Conservation (phyloP, 1,140 invertebrate species). For the Sminthurinus signatus region DNA sequence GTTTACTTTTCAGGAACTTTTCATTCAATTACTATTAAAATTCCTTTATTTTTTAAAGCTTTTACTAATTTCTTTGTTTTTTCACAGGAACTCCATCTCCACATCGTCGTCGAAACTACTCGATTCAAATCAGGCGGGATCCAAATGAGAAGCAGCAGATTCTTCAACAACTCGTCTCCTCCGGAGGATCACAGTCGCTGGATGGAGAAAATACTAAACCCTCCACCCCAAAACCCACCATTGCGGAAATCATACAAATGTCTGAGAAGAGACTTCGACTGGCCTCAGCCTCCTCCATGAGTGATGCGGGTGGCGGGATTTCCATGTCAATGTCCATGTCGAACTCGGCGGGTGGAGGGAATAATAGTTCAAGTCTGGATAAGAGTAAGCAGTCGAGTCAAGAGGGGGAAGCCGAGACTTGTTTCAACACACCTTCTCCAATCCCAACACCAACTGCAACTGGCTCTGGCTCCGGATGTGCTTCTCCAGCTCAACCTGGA, state of each 20-base stretch:
- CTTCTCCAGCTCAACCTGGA: too few relatives aligned
- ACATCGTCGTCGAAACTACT: constrained; percentile 64
- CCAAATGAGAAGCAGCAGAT: constrained; percentile 64
- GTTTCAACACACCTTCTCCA: constrained; percentile 46
- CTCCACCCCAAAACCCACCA: constrained; percentile 36
- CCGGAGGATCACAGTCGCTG: constrained; percentile 44
- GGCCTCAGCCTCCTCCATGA: constrained; percentile 30
- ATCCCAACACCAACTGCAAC: neutral
- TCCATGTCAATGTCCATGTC: too few relatives aligned
- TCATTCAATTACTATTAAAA: too few relatives aligned
- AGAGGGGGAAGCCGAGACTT: constrained; percentile 50
- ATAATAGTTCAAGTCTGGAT: constrained; percentile 21
- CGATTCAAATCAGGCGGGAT: constrained; percentile 52
- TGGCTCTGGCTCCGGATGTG: too few relatives aligned
- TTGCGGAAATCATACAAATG: constrained; percentile 61
- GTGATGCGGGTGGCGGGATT: constrained; percentile 42
- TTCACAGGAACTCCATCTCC: constrained; percentile 59
- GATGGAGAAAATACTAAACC: constrained; percentile 33
- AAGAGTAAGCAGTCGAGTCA: constrained; percentile 17
- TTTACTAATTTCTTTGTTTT: constrained; percentile 18
- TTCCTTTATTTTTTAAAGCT: too few relatives aligned
- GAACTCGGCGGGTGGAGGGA: constrained; percentile 42
- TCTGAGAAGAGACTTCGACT: constrained; percentile 49
- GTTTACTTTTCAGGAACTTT: too few relatives aligned
- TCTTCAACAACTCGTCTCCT: constrained; percentile 60